Evolutionary conservation across 2,888 invertebrate genomes (phyloP), one percentile per base, ranked within the genome.

Genomic region (Lochmaea crataegi): DNA sequence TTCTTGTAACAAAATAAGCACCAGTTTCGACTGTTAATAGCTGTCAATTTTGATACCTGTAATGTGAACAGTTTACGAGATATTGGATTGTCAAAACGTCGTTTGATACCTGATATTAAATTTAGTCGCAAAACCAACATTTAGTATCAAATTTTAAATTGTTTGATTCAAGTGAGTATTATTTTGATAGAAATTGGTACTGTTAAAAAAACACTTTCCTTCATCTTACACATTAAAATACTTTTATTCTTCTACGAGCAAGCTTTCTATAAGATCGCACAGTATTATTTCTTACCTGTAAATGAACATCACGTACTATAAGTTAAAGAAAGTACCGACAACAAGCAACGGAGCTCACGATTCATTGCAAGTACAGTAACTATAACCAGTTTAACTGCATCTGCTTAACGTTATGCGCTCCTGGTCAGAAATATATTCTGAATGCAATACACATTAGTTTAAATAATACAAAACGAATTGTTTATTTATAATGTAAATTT

Each of bases 381-480:
- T 57, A 63, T 32, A 69, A 74, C 72, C 68, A 56, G 72, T 74
- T 73, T 58, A 48, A 63, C 56, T 53, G 41, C 64, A 81, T 81
- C 82, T 81, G 79, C 78, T 67, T 67, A 45, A 32, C 6, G 22
- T 81, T 67, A 83, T 87, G 85, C 68, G 71, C 74, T 81, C 86
- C 86, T 86, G 82, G 76, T 84, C 74, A 71, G 82, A 86, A 86
- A 86, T 86, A 86, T 86, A 86, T 86, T 86, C 85, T 84, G 85
- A 86, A 86, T 86, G 86, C 86, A 87, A 86, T 86, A 83, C 84
- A 83, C 84, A 86, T 85, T 86, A 85, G 85, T 86, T 86, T 86
- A 86, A 86, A 86, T 86, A 86, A 85, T 82, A 85, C 83, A 84
- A 85, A 84, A 82, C 79, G 81, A 82, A 83, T 85, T 85, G 84